Base-by-base conservation (phyloP, 2,888 invertebrate genomes). In the Tachystola acroxantha region DNA sequence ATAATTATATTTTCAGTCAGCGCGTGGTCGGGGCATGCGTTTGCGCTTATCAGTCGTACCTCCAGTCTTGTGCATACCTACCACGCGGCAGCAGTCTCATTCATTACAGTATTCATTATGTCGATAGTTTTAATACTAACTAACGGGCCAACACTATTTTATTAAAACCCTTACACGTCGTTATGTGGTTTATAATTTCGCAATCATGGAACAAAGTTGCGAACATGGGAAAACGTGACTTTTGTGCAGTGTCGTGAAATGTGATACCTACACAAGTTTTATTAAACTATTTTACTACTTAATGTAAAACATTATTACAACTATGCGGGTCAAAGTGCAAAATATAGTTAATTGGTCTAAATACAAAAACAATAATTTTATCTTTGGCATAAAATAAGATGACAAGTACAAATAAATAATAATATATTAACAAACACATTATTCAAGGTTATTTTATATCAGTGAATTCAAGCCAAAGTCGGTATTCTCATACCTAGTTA, bases 11-110 rank as follows among this genome's bases (percentile, higher is more conserved):
- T 24, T 24, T 24, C 24, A 24, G 56, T 46, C 41, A 46, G 51
- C 50, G 58, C 60, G 64, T 57, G 53, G 48, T 46, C 46, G 57
- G 47, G 53, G 56, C 58, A 57, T 68, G 71, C 64, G 69, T 53
- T 46, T 46, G 43, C 58, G 62, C 65, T 81, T 82, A 81, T 81
- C 81, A 70, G 54, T 57, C 76, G 72, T 3, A 67, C 71, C 77
- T 72, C 68, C 67, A 58, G 57, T 52, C 55, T 20, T 26, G 57
- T 42, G 53, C 53, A 56, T 48, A 45, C 39, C 29, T 27, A 27
- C n/a, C 30, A 26, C 38, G 16, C 30, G 25, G 16, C 31, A 19
- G 13, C 19, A 36, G 12, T 13, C n/a, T 27, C 29, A 16, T 7
- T 22, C n/a, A 16, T 28, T 7, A 34, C 6, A 16, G 28, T 27